A percentile compares a stretch with the other conserved stretches of the same genome.
These are phyloP conservation scores for Hyalella azteca DNA, from an alignment of 2,888 invertebrate genomes.

Conservation along the genomic window DNA sequence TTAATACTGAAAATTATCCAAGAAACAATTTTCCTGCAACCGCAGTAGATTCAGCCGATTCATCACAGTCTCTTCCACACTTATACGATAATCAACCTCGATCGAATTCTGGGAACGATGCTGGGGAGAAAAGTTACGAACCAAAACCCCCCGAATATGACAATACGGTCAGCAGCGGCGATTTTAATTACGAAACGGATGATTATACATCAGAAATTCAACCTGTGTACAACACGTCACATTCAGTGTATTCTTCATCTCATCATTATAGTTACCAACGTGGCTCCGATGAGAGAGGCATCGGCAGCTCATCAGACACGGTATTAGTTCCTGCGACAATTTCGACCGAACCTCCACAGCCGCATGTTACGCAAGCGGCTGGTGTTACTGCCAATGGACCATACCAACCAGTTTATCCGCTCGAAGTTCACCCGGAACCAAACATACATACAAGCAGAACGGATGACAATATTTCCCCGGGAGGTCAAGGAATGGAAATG, in stretches of 20 bases:
- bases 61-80: background rate
- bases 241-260: conserved; percentile 10
- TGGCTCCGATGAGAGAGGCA: background rate
- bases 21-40: too few species aligned
- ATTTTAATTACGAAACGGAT: background rate
- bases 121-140: too few species aligned
- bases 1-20: too few species aligned
- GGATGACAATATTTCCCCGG: background rate
- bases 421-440: background rate
- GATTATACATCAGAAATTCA: background rate
- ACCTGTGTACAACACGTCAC: background rate
- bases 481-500: background rate
- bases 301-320: background rate
- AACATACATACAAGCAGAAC: background rate
- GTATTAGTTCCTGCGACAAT: background rate
- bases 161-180: too few species aligned
- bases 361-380: background rate
- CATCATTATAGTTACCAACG: conserved; percentile 8
- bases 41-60: too few species aligned
- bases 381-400: background rate
- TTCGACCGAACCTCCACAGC: background rate
- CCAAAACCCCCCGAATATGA: too few species aligned
- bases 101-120: background rate
- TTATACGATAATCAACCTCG: background rate
- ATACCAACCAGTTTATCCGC: background rate